phyloP scores from a whole-genome alignment of 1,140 invertebrate genomes.

The Mamestra configurata region DNA sequence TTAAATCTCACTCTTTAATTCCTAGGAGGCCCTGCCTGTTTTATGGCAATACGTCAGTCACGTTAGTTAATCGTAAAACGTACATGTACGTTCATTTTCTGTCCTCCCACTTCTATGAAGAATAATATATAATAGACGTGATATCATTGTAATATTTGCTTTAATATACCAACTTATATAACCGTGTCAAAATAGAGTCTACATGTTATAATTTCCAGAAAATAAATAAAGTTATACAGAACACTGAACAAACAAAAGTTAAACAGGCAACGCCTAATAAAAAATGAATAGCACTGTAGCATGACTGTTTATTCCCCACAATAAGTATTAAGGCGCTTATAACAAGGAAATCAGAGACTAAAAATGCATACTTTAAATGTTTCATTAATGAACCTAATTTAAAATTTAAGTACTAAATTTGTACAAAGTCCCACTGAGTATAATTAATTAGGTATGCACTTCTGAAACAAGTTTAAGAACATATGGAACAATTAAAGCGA shows the following conservation, averaged over 20 bases:
- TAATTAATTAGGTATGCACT: too few relatives aligned
- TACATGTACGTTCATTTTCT: too few relatives aligned
- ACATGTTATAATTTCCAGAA: background rate
- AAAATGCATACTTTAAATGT: background rate
- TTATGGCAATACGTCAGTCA: too few relatives aligned
- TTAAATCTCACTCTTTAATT: too few relatives aligned
- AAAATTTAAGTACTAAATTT: too few relatives aligned
- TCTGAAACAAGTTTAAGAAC: too few relatives aligned
- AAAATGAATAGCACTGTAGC: conserved; percentile 4
- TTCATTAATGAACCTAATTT: too few relatives aligned
- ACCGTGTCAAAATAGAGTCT: background rate
- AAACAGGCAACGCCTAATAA: background rate
- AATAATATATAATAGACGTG: background rate
- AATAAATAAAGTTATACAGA: background rate
- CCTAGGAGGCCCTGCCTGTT: too few relatives aligned
- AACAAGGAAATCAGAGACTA: background rate
- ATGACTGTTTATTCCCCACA: background rate
- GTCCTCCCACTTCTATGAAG: background rate
- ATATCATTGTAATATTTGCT: background rate
- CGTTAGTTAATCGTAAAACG: too few relatives aligned
- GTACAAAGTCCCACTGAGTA: too few relatives aligned
- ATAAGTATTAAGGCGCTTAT: background rate
- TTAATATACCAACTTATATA: background rate
- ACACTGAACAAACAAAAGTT: background rate
- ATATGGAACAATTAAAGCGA: too few relatives aligned